Conservation (phyloP, 2,888 invertebrate genomes). For the Apotomis betuletana region DNA sequence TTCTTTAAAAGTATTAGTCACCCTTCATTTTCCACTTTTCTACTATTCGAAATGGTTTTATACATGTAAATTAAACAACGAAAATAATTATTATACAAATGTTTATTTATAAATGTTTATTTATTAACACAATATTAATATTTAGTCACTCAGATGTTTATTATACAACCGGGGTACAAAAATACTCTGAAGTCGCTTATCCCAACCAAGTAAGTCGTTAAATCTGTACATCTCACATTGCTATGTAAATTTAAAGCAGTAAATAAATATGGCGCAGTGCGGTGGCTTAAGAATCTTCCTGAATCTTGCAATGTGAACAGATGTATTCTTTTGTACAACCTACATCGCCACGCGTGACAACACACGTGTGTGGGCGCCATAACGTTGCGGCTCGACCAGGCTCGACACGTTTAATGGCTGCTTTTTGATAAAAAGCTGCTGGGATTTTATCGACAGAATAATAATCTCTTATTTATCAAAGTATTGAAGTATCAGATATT, state of each 20-base stretch:
- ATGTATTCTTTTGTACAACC: slow-evolving; percentile 7
- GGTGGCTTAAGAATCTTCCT: neutral
- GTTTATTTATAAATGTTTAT: too few species aligned
- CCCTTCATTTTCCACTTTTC: too few species aligned
- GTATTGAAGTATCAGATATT: too few species aligned
- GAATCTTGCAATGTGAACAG: neutral
- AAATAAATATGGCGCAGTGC: slow-evolving; percentile 3
- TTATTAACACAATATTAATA: too few species aligned
- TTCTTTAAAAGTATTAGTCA: too few species aligned
- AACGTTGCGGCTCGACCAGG: neutral
- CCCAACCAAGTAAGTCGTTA: neutral
- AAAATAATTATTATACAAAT: too few species aligned
- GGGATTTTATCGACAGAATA: slow-evolving; percentile 1
- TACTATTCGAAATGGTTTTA: too few species aligned
- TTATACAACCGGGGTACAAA: too few species aligned
- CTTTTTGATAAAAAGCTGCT: neutral
- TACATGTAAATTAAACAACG: too few species aligned
- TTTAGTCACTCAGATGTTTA: too few species aligned
- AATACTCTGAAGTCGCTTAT: too few species aligned
- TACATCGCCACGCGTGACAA: neutral
- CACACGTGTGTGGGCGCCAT: neutral
- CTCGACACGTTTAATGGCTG: neutral
- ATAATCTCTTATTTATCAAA: too few species aligned
- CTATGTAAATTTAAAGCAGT: slow-evolving; percentile 5
- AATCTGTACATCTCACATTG: slow-evolving; percentile 1